Conservation (phyloP, 2,888 invertebrate genomes). For the Bruchidius siliquastri region DNA sequence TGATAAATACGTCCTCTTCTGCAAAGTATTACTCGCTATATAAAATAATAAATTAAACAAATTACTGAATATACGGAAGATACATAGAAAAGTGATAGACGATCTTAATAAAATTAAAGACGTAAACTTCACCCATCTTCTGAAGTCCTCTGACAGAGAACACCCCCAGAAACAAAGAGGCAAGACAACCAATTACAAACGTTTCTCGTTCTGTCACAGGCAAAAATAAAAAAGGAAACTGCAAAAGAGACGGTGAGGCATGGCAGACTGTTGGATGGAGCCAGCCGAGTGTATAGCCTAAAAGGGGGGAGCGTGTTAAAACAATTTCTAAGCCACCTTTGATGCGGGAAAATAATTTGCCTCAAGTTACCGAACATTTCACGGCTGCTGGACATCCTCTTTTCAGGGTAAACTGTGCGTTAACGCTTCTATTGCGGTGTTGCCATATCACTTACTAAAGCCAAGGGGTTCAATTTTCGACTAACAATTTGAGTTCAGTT, state of each 20-base stretch:
- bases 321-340: slow-evolving; percentile 36
- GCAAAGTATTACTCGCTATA: too few relatives aligned
- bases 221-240: slow-evolving; percentile 13
- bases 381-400: slow-evolving; percentile 36
- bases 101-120: neutral
- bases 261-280: neutral
- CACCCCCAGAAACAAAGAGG: slow-evolving; percentile 12
- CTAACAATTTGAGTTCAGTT: too few relatives aligned
- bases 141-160: neutral
- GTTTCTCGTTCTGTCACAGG: slow-evolving; percentile 15
- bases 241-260: slow-evolving; percentile 4
- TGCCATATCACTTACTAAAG: neutral
- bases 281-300: neutral
- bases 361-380: slow-evolving; percentile 44
- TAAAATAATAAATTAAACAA: neutral
- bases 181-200: slow-evolving; percentile 18
- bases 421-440: slow-evolving; percentile 14
- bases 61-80: neutral
- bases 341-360: slow-evolving; percentile 37
- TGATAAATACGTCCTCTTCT: too few relatives aligned
- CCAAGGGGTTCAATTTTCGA: neutral
- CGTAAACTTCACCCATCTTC: neutral
- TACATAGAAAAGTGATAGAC: neutral
- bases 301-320: slow-evolving; percentile 40
- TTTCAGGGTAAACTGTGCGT: slow-evolving; percentile 37